Evolutionary conservation across 2,888 invertebrate genomes (phyloP), one percentile per base, ranked within the genome.

Genomic region (Ornithoptera priamus): DNA sequence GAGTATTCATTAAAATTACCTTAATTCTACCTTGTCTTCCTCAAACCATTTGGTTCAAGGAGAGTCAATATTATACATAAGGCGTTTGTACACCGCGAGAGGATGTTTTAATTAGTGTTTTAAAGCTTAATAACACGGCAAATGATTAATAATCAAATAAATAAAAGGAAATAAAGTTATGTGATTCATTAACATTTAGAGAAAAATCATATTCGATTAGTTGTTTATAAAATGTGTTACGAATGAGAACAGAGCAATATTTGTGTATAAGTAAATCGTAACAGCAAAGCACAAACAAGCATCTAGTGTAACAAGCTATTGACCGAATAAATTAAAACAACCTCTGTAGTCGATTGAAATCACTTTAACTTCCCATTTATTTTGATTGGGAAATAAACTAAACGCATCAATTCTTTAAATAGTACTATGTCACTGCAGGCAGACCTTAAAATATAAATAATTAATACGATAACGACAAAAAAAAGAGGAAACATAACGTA

Each of bases 61-160:
- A 66, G 50, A 53, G 66, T 30, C 66, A 66, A 66, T 36, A 46
- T 17, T 50, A 53, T 50, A 66, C 22, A 60, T 66, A n/a, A n/a
- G n/a, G 22, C n/a, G 50, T 50, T 60, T 59, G n/a, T 66, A 60
- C 66, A 53, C 53, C 10, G 59, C 20, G 39, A 18, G 4, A 36
- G 20, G 39, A 12, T 24, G 53, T 53, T 63, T 30, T 24, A 15
- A 22, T 12, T 20, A 8, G 20, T 58, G 12, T 30, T 30, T 30
- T 30, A 30, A 30, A 30, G 30, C 30, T 3, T 30, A 30, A 30
- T 30, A 30, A 30, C 30, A 30, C 3, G 30, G 30, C 30, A 30
- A 30, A 30, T 30, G 30, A 3, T 3, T 3, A 30, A 30, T 30
- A 2, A 30, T 30, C 5, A 4, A 30, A 30, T 30, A 5, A 30